phyloP scores from a whole-genome alignment of 2,888 invertebrate genomes.

The Thysanoteuthis rhombus region DNA sequence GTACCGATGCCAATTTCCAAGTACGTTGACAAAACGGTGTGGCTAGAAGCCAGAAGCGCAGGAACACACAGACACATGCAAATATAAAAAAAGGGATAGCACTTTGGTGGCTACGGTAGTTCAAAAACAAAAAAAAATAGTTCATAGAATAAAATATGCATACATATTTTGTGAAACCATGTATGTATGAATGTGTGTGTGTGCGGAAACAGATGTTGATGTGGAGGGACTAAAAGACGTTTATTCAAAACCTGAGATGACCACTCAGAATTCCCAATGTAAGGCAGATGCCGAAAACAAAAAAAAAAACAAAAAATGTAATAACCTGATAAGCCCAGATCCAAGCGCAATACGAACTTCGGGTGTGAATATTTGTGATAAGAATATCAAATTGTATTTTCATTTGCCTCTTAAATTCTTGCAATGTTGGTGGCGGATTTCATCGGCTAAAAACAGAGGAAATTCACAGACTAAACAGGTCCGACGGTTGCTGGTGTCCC shows the following conservation, averaged over 20 bases:
- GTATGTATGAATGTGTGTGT: background rate
- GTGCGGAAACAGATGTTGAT: background rate
- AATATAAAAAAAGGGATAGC: too few relatives aligned
- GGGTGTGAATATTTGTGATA: background rate
- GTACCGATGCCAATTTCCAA: too few relatives aligned
- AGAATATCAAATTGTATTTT: background rate
- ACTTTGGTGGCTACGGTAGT: too few relatives aligned
- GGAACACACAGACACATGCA: too few relatives aligned
- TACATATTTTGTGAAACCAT: too few relatives aligned
- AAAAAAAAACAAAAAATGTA: background rate
- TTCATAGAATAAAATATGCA: too few relatives aligned
- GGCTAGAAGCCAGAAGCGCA: too few relatives aligned
- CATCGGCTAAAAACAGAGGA: background rate
- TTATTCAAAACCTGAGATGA: background rate
- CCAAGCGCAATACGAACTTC: background rate
- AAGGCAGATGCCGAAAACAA: background rate
- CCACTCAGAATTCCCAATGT: background rate
- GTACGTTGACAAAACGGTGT: too few relatives aligned
- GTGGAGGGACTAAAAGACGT: background rate
- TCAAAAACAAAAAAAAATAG: too few relatives aligned
- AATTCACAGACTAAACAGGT: constrained; percentile 12
- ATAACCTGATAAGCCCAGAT: background rate
- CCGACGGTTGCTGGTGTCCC: background rate
- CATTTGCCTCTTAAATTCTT: background rate
- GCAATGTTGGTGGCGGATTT: background rate